Base-by-base conservation (phyloP, 2,888 invertebrate genomes). In the Hirtodrosophila alboralis region DNA sequence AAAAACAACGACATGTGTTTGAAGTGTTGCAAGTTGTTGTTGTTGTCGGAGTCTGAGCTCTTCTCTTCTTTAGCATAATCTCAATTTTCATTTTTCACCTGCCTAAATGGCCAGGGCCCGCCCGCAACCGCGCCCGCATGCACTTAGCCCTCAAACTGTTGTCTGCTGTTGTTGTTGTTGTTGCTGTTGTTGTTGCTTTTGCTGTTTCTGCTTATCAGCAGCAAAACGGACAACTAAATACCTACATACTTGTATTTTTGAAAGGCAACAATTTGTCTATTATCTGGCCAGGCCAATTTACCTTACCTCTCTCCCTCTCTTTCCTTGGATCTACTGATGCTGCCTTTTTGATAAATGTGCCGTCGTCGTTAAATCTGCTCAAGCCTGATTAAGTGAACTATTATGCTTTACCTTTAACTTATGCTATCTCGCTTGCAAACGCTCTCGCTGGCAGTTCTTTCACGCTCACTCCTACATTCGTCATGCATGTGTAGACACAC, bases 341-440 rank as follows among this genome's bases (percentile, higher is more conserved):
- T 67, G 57, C 37, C 69, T 52, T 52, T 54, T 64, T 66, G 80
- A 77, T 78, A 80, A 66, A 69, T 76, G 53, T 56, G 66, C 74
- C 54, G 56, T 58, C 61, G 63, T 54, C 64, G 60, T 62, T 68
- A 78, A 83, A 78, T 79, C 79, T 67, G 64, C 81, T 74, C 69
- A 73, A 84, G 78, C 84, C 86, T 87, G 81, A 84, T 87, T 84
- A 84, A 83, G 75, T 85, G 72, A 73, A 84, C 83, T 83, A 73
- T 78, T 77, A 76, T 77, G 78, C 58, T 56, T 52, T 47, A 52
- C 41, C 43, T 33, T 23, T 23, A 23, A 23, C 53, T 28, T 5
- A 23, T 5, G 16, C 21, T 37, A 27, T 30, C 26, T 12, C 13
- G 26, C 47, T 38, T 28, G 3, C 47, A 21, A 38, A 28, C 40